Conservation (phyloP, 2,113 vertebrate genomes). For the Cebus imitator region DNA sequence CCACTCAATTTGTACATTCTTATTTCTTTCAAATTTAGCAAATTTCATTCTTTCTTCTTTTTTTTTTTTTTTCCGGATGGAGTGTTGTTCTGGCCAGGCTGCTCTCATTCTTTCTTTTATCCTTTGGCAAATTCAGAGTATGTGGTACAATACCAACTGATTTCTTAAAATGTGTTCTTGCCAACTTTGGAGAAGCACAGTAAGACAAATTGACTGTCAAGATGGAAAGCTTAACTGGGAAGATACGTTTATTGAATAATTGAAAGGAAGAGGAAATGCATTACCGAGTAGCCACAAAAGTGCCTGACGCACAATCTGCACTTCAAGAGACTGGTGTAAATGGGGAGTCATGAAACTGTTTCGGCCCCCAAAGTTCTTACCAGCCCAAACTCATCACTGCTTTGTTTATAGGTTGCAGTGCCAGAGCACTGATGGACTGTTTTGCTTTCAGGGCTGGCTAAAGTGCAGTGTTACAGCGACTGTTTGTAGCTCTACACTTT, state of each 20-base stretch:
- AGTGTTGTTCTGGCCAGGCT: too few species aligned
- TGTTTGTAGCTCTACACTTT: background rate
- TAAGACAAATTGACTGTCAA: conserved; percentile 56
- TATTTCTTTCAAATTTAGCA: conserved; percentile 44
- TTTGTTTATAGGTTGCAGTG: background rate
- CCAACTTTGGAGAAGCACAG: background rate
- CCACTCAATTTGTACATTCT: background rate
- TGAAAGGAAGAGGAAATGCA: conserved; percentile 64
- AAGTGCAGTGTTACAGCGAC: fast-evolving
- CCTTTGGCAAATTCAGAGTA: conserved; percentile 23
- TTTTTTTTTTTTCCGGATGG: too few species aligned
- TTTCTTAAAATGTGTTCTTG: conserved; percentile 21
- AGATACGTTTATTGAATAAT: conserved; percentile 62
- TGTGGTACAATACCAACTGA: background rate
- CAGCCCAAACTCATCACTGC: background rate
- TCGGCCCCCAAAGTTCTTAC: background rate
- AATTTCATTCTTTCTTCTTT: background rate
- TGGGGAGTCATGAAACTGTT: background rate
- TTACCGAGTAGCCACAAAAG: conserved; percentile 44
- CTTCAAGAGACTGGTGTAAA: background rate
- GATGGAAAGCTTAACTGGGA: conserved; percentile 56
- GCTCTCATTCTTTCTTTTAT: background rate
- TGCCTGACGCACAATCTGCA: background rate
- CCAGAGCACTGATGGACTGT: background rate
- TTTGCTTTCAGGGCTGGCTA: background rate